Percentiles rank a stretch among this genome's conserved stretches.
Conservation (phyloP, 2,888 invertebrate species). For the Rhagonycha lutea region DNA sequence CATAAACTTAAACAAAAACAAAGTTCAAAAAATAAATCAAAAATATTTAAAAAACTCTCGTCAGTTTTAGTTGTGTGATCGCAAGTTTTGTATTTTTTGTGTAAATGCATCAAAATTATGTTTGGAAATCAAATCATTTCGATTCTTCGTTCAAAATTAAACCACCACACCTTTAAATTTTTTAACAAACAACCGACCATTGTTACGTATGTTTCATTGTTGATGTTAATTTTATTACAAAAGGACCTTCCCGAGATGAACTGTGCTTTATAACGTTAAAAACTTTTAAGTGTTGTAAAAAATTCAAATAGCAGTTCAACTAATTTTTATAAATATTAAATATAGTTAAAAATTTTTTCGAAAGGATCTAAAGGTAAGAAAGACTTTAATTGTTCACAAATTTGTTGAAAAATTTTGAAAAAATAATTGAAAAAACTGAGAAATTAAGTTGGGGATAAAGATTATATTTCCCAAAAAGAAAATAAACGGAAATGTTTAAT, state of each 20-base stretch:
- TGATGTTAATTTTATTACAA: conserved; percentile 42
- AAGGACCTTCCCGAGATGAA: conserved; percentile 40
- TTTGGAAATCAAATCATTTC: conserved; percentile 27
- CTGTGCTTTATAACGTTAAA: conserved; percentile 3
- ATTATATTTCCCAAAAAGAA: too few species aligned
- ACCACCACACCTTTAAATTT: conserved; percentile 33
- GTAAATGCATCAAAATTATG: conserved; percentile 30
- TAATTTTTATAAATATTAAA: background rate
- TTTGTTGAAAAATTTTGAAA: background rate
- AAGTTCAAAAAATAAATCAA: background rate
- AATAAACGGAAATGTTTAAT: too few species aligned
- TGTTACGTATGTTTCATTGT: conserved; percentile 38
- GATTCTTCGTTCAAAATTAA: conserved; percentile 24
- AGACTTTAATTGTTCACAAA: background rate
- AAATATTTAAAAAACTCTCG: background rate
- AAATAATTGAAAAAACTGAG: background rate
- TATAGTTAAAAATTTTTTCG: background rate
- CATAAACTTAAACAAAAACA: background rate
- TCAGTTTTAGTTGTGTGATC: background rate
- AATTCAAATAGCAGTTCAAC: background rate
- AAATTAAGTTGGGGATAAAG: too few species aligned
- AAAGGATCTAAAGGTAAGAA: conserved; percentile 1
- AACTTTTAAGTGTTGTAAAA: background rate
- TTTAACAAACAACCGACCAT: conserved; percentile 32
- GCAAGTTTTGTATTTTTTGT: background rate